Percentiles rank a stretch among this genome's conserved stretches.
phyloP scores from a whole-genome alignment of 2,888 invertebrate genomes.

The Tenthredo mesomela region DNA sequence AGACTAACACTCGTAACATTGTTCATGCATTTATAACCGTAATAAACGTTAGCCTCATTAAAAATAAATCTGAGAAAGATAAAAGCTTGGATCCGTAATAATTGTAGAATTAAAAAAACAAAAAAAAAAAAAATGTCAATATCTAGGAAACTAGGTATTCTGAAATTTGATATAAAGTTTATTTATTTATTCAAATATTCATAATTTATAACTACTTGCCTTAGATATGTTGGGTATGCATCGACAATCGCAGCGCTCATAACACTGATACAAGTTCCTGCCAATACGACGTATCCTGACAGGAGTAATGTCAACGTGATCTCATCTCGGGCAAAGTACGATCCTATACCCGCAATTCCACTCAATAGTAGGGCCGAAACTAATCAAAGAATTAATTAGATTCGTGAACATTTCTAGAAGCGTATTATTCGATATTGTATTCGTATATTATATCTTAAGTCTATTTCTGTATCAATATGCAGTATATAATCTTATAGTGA shows the following conservation, averaged over 20 bases:
- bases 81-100: too few relatives aligned
- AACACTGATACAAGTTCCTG: slow-evolving; percentile 57
- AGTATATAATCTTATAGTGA: neutral
- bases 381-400: slow-evolving; percentile 45
- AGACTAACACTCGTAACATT: neutral
- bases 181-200: neutral
- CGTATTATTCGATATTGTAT: neutral
- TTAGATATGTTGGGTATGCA: slow-evolving; percentile 58
- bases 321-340: slow-evolving; percentile 53
- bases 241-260: slow-evolving; percentile 57
- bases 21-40: neutral
- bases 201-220: slow-evolving; percentile 42
- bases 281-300: slow-evolving; percentile 50
- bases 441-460: neutral
- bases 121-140: neutral
- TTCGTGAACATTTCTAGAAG: neutral
- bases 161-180: neutral
- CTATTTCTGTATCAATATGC: too few relatives aligned
- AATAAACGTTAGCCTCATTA: too few relatives aligned
- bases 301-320: slow-evolving; percentile 53
- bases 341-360: slow-evolving; percentile 53
- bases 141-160: neutral
- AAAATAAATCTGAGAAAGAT: too few relatives aligned
- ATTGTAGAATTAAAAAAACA: neutral
- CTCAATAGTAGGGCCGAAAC: slow-evolving; percentile 52